Conservation (phyloP, 1,140 invertebrate genomes). For the Rhysida immarginata region DNA sequence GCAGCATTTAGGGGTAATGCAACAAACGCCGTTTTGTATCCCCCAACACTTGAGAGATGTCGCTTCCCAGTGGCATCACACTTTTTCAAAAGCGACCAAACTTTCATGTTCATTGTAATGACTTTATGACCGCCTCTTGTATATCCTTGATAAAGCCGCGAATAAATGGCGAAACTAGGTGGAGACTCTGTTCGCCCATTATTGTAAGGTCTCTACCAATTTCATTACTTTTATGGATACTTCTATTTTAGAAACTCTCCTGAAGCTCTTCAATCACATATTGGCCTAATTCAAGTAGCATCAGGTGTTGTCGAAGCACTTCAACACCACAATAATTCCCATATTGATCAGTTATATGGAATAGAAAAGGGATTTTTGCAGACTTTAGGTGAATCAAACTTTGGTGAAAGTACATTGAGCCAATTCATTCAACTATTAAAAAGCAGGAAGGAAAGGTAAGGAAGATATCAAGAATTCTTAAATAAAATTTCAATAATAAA, state of each 20-base stretch:
- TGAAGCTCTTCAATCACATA: constrained; percentile 21
- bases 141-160: no score
- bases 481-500: not conserved
- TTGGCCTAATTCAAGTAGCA: constrained; percentile 24
- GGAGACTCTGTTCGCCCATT: no score
- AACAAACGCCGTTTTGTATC: no score
- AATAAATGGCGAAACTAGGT: no score
- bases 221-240: no score
- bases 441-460: constrained; percentile 34
- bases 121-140: no score
- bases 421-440: constrained; percentile 37
- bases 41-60: no score
- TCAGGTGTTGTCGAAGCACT: constrained; percentile 23
- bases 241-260: not conserved
- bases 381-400: not conserved
- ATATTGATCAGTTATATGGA: not conserved
- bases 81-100: no score
- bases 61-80: no score
- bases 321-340: constrained; percentile 14
- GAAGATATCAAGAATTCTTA: not conserved
- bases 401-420: not conserved
- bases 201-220: no score
- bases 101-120: no score
- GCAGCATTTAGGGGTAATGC: no score
- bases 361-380: not conserved